Evolutionary conservation across 2,113 vertebrate genomes (phyloP).

Genomic region (Paramisgurnus dabryanus): DNA sequence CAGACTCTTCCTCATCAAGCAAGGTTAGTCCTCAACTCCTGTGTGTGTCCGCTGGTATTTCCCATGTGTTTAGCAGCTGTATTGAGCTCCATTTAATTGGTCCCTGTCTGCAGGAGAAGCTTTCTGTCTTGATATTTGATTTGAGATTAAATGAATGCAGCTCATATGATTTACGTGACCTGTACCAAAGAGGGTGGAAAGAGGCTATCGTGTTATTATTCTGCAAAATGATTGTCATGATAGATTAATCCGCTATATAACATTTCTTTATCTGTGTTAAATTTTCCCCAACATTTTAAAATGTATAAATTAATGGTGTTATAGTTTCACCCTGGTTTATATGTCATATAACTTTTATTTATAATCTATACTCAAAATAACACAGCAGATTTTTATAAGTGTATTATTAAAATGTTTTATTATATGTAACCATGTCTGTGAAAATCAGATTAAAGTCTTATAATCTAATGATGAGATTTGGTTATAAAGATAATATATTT

Average conservation of each 20-base stretch:
- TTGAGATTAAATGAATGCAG: not conserved
- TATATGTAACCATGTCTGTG: no score
- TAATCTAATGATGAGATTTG: no score
- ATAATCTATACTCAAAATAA: no score
- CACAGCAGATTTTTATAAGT: no score
- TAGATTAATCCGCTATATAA: not conserved
- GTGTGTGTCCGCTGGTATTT: not conserved
- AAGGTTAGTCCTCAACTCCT: not conserved
- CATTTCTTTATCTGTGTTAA: not conserved
- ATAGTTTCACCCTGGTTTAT: no score
- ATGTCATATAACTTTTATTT: no score
- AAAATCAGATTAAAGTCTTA: no score
- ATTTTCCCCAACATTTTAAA: no score
- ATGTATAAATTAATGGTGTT: no score
- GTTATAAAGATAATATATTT: no score
- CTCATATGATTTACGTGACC: slow-evolving; percentile 2
- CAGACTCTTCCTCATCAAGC: not conserved
- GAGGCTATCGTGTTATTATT: slow-evolving; percentile 9
- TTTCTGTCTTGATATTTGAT: not conserved
- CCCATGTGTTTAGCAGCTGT: not conserved
- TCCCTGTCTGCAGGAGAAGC: slow-evolving; percentile 10
- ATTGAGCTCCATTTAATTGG: not conserved
- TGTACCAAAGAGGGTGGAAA: not conserved
- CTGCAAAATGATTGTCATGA: not conserved
- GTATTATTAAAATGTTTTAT: no score